Percentiles rank a stretch among this genome's conserved stretches.
Evolutionary conservation across 1,140 invertebrate species (phyloP).

Genomic region (Aphelenchoides besseyi): DNA sequence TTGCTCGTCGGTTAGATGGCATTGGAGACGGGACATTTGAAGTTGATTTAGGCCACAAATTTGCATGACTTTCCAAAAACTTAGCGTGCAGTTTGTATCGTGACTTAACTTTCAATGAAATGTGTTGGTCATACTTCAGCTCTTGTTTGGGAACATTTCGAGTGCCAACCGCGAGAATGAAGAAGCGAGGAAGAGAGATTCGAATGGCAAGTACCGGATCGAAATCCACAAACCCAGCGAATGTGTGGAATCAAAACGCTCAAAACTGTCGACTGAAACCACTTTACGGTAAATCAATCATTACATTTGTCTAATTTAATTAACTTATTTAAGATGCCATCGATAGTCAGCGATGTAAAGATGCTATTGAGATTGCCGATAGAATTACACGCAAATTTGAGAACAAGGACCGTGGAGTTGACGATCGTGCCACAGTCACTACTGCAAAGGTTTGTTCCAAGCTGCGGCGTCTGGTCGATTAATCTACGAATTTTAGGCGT

Average conservation of each 20-base stretch:
- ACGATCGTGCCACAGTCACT: neutral
- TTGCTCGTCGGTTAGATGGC: neutral
- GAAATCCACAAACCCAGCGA: neutral
- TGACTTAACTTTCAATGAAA: neutral
- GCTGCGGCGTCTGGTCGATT: neutral
- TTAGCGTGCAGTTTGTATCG: neutral
- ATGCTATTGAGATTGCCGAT: conserved; percentile 92
- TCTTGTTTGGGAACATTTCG: neutral
- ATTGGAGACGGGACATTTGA: neutral
- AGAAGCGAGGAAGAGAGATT: neutral
- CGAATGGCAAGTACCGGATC: neutral
- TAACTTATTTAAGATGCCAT: conserved; percentile 76
- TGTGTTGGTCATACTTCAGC: neutral
- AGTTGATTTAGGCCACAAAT: neutral
- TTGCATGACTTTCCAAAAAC: neutral
- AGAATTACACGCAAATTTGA: conserved; percentile 67
- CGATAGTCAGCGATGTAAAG: conserved; percentile 91
- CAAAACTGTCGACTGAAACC: conserved; percentile 22
- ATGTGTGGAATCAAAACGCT: neutral
- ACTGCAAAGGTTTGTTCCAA: neutral
- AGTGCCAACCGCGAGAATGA: neutral
- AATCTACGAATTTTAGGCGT: conserved; percentile 66
- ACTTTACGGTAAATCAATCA: conserved; percentile 13
- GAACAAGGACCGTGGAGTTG: neutral
- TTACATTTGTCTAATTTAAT: conserved; percentile 6